Percentiles rank a stretch among this genome's conserved stretches.
Conservation (phyloP, 2,113 vertebrate genomes). For the Sylvilagus bachmani region DNA sequence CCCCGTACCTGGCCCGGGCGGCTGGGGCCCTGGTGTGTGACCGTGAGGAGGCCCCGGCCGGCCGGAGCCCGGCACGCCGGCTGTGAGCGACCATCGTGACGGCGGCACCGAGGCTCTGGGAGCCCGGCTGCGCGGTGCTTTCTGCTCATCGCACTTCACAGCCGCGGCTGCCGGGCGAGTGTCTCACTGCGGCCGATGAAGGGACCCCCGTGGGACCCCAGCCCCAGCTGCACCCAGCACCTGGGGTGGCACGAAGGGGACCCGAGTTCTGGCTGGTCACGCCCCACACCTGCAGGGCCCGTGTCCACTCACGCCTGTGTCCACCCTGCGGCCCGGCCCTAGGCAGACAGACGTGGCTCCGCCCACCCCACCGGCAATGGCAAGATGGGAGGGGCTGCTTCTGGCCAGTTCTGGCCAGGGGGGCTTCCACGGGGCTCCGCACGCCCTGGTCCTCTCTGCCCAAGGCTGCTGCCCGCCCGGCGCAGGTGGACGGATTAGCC, state of each 20-base stretch:
- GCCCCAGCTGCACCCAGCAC: accelerated
- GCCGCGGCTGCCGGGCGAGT: accelerated
- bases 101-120: accelerated
- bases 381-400: background rate
- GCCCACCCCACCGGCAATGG: too few relatives aligned
- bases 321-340: accelerated
- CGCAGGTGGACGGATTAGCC: background rate
- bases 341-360: accelerated
- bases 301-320: accelerated
- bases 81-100: accelerated
- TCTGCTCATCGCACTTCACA: background rate
- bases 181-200: background rate
- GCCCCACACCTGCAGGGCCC: background rate
- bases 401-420: accelerated
- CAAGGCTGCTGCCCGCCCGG: background rate
- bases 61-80: accelerated
- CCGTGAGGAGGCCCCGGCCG: too few relatives aligned
- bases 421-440: accelerated
- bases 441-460: background rate
- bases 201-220: background rate
- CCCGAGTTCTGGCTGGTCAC: accelerated
- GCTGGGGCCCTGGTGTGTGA: background rate
- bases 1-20: accelerated
- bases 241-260: accelerated
- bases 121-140: background rate